These are phyloP conservation scores for Malachius bipustulatus DNA, from an alignment of 2,888 invertebrate genomes.

Conservation along the genomic window DNA sequence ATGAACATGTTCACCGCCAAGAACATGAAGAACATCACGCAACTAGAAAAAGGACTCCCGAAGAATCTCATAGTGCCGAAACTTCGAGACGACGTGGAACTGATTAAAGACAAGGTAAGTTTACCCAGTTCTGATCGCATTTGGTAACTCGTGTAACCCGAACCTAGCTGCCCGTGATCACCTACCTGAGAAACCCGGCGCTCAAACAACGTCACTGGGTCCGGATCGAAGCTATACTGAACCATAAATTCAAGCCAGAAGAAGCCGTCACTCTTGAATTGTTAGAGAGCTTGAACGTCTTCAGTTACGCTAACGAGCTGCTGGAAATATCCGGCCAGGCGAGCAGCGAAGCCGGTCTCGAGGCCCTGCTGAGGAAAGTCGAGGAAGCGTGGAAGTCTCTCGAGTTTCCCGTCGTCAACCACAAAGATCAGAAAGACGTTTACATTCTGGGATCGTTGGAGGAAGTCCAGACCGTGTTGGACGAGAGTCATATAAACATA, in stretches of 20 bases:
- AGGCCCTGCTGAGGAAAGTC: conserved; percentile 67
- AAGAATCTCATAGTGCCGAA: conserved; percentile 65
- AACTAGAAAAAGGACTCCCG: conserved; percentile 75
- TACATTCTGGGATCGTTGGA: conserved; percentile 75
- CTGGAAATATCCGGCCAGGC: conserved; percentile 82
- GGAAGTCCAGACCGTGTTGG: conserved; percentile 68
- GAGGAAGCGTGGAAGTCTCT: conserved; percentile 74
- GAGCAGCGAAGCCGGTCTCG: conserved; percentile 75
- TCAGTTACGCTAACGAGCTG: conserved; percentile 58
- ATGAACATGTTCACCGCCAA: conserved; percentile 52
- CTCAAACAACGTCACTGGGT: conserved; percentile 73
- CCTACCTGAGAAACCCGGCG: conserved; percentile 68
- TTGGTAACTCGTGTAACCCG: conserved; percentile 5
- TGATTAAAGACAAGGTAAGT: conserved; percentile 62
- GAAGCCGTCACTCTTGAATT: conserved; percentile 52
- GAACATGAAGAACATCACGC: conserved; percentile 60
- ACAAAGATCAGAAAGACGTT: conserved; percentile 75
- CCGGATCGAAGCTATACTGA: conserved; percentile 61
- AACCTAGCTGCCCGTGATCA: conserved; percentile 58
- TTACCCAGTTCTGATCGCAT: conserved; percentile 5
- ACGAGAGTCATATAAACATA: conserved; percentile 78
- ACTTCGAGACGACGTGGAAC: conserved; percentile 64
- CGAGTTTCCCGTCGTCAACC: conserved; percentile 63
- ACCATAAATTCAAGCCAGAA: conserved; percentile 61
- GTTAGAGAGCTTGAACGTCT: conserved; percentile 62